phyloP scores from a whole-genome alignment of 1,140 invertebrate species.

The Cryptotermes secundus region DNA sequence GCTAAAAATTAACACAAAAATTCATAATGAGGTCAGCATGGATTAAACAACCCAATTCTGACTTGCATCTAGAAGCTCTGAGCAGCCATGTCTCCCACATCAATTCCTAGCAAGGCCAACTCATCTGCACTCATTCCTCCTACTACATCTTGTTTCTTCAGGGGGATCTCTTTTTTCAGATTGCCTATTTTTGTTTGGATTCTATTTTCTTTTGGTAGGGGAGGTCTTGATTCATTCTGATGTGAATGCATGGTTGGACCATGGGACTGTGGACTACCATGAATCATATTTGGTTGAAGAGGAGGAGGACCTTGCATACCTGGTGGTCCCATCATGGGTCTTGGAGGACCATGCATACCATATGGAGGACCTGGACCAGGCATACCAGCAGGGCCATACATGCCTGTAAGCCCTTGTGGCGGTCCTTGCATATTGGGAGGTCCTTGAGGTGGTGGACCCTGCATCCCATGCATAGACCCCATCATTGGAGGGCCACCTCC shows the following conservation, averaged over 20 bases:
- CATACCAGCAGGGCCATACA: background rate
- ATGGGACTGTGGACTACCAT: no score
- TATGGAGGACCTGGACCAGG: background rate
- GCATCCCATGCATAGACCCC: slow-evolving; percentile 12
- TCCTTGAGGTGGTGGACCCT: background rate
- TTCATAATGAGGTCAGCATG: no score
- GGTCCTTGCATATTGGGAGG: background rate
- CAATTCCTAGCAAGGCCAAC: slow-evolving; percentile 52
- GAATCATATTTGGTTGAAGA: background rate
- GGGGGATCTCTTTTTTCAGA: no score
- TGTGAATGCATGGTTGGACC: background rate
- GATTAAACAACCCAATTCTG: no score
- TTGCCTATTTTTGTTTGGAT: background rate
- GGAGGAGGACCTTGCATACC: slow-evolving; percentile 3
- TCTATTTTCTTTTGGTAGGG: background rate
- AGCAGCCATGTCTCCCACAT: slow-evolving; percentile 48
- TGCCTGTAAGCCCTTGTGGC: background rate
- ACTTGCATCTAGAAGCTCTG: slow-evolving; percentile 26
- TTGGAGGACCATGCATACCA: background rate
- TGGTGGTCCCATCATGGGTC: background rate
- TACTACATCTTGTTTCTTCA: background rate
- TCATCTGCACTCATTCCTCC: slow-evolving; percentile 42
- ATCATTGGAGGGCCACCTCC: slow-evolving; percentile 13
- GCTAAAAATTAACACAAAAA: no score
- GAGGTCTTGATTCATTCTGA: background rate